Percentiles rank a stretch among this genome's conserved stretches.
phyloP scores from a whole-genome alignment of 2,113 vertebrate species.

The Mellivora capensis region DNA sequence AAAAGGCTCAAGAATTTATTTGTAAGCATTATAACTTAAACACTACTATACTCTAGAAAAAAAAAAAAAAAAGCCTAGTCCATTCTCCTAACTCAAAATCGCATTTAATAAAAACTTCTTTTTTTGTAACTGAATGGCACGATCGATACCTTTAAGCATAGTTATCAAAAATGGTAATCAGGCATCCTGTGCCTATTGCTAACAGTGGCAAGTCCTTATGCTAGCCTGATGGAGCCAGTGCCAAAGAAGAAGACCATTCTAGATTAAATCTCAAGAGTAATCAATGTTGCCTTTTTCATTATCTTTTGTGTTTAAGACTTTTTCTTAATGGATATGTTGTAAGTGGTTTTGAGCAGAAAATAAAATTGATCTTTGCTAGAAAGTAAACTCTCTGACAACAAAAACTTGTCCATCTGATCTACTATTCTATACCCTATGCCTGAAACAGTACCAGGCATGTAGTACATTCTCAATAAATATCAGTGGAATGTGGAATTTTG shows the following conservation, averaged over 20 bases:
- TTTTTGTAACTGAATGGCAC: neutral
- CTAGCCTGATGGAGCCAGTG: neutral
- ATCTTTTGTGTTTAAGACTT: neutral
- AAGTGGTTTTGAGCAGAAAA: neutral
- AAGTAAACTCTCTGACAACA: neutral
- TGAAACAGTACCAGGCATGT: neutral
- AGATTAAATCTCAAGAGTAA: neutral
- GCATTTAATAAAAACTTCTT: neutral
- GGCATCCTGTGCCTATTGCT: neutral
- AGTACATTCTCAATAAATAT: neutral
- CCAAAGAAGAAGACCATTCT: neutral
- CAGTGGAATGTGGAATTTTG: neutral
- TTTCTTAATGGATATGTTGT: neutral
- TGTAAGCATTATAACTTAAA: neutral
- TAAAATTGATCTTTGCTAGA: constrained; percentile 1
- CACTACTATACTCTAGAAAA: neutral
- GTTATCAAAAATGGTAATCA: neutral
- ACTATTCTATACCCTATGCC: neutral
- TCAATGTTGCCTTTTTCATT: neutral
- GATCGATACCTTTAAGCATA: neutral
- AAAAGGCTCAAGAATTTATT: neutral
- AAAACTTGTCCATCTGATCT: neutral
- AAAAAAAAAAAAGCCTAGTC: neutral
- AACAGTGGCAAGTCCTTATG: neutral
- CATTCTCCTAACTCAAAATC: neutral